Conservation (phyloP, 2,113 vertebrate species). For the Crotalus tigris region DNA sequence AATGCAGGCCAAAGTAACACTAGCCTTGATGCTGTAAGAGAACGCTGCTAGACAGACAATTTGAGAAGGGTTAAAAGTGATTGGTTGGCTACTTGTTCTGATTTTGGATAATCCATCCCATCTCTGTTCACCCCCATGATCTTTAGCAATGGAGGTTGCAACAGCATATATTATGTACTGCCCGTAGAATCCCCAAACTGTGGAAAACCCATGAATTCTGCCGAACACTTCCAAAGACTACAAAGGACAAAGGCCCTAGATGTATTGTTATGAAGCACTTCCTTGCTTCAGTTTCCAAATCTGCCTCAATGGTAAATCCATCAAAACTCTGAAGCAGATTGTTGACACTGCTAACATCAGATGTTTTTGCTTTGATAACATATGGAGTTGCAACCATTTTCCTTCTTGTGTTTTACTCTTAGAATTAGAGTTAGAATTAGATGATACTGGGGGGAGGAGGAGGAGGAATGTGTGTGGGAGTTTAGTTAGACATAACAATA, state of each 20-base stretch:
- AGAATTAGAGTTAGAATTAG: too few species aligned
- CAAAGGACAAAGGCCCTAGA: neutral
- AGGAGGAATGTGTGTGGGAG: too few species aligned
- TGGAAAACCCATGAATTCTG: neutral
- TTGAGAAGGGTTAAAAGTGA: neutral
- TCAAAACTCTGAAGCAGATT: neutral
- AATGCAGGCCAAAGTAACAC: neutral
- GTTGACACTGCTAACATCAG: too few species aligned
- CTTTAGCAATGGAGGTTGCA: neutral
- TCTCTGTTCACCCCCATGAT: neutral
- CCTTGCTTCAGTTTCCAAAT: neutral
- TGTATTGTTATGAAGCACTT: neutral
- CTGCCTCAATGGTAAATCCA: neutral
- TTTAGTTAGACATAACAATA: too few species aligned
- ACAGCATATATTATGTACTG: neutral
- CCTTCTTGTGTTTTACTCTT: too few species aligned
- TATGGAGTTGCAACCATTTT: too few species aligned
- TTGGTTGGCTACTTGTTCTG: neutral
- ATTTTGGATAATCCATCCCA: neutral
- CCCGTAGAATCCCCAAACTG: neutral
- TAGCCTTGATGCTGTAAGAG: neutral
- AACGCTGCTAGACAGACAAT: neutral
- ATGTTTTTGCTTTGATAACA: too few species aligned
- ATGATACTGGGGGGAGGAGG: too few species aligned
- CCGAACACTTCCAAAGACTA: neutral